Evolutionary conservation across 2,888 invertebrate species (phyloP).

Genomic region (Diaperis boleti): DNA sequence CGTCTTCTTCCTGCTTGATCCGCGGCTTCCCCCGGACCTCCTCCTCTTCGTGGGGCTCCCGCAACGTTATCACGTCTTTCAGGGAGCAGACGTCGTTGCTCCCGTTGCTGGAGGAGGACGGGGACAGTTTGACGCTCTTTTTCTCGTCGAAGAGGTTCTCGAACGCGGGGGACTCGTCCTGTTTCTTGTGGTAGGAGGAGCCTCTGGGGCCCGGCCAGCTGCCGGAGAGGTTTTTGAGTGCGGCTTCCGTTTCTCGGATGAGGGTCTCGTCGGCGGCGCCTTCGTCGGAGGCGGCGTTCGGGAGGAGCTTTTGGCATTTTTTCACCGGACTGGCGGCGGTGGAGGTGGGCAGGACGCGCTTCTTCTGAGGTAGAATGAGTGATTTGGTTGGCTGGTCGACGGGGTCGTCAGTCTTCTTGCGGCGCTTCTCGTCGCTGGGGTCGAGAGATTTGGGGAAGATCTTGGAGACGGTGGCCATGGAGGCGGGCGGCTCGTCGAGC

Average conservation of each 20-base stretch:
- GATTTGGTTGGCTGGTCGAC: conserved; percentile 61
- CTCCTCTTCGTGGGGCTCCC: conserved; percentile 63
- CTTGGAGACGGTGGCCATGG: conserved; percentile 60
- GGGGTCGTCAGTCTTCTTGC: conserved; percentile 66
- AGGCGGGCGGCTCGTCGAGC: conserved; percentile 68
- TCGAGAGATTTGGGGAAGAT: conserved; percentile 54
- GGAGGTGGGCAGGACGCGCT: conserved; percentile 66
- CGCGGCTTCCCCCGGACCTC: conserved; percentile 50
- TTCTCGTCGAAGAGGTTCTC: conserved; percentile 89
- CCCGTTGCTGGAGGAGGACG: conserved; percentile 73
- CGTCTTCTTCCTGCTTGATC: conserved; percentile 58
- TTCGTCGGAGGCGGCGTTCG: conserved; percentile 58
- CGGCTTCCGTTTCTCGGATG: conserved; percentile 89
- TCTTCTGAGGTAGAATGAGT: conserved; percentile 72
- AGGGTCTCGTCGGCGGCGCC: conserved; percentile 81
- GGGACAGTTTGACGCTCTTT: conserved; percentile 74
- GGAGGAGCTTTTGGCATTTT: conserved; percentile 67
- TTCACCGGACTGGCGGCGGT: conserved; percentile 59
- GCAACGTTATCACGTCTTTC: conserved; percentile 74
- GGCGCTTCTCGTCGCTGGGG: conserved; percentile 41
- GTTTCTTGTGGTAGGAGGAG: conserved; percentile 74
- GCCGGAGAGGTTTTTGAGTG: conserved; percentile 87
- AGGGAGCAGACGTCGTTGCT: conserved; percentile 73
- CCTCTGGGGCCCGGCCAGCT: conserved; percentile 83
- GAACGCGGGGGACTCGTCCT: conserved; percentile 84